Evolutionary conservation across 1,140 invertebrate genomes (phyloP), one percentile per base, ranked within the genome.

Genomic region (Homalodisca vitripennis): DNA sequence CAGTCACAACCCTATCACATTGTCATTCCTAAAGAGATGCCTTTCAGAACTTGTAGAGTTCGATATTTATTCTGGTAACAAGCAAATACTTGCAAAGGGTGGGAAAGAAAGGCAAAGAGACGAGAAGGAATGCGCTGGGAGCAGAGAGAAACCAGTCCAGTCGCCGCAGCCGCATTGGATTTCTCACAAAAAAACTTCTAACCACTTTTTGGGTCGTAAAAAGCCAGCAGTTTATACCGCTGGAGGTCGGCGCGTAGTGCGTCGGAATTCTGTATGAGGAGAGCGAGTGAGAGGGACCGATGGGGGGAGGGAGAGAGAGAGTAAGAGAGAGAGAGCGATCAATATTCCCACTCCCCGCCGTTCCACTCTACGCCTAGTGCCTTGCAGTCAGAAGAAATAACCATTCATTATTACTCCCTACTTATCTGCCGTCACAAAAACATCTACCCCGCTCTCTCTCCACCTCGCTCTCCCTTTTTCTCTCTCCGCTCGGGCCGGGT

Each of bases 371-470:
- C 55, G 10, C 55, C 3, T 14, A 20, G n/a, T 3, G 6, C 48
- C 14, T 13, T 26, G 55, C 14, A 60, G n/a, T n/a, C n/a, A n/a
- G n/a, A n/a, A n/a, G n/a, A n/a, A n/a, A n/a, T 60, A 60, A 60
- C 55, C 55, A 60, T 60, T 60, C 55, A 60, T 60, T 60, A 60
- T 29, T 41, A 12, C 22, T n/a, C n/a, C n/a, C n/a, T n/a, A 13
- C 55, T 13, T 60, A 60, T 60, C 55, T 60, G 55, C 55, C 55
- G 55, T 60, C 55, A 60, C 55, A 60, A 60, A 60, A 60, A 60
- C 55, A 30, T 60, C 24, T 29, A 2, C 55, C 55, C 20, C 20
- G 34, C 34, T 17, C 34, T 41, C 22, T 22, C 22, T 60, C 55
- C 22, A 60, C 29, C n/a, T n/a, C n/a, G n/a, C n/a, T n/a, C n/a